Percentiles rank a stretch among this genome's conserved stretches.
Evolutionary conservation across 1,140 invertebrate genomes (phyloP).

Genomic region (Calliopsis andreniformis): DNA sequence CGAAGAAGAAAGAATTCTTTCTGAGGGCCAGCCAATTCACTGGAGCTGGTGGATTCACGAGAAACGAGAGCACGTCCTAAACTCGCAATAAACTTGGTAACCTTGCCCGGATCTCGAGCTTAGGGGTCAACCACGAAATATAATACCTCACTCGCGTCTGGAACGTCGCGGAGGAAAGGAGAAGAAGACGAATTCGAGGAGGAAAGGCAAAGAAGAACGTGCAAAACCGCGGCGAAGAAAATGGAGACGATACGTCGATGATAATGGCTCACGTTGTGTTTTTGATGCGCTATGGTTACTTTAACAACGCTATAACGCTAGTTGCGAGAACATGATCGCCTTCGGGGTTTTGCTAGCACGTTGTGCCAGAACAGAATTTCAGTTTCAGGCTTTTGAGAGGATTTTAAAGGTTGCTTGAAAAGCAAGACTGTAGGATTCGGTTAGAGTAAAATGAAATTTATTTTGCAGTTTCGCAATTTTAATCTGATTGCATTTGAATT

Average conservation of each 20-base stretch:
- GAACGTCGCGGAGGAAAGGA: constrained; percentile 28
- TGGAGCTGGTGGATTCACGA: constrained; percentile 31
- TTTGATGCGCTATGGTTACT: constrained; percentile 65
- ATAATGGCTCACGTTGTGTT: constrained; percentile 57
- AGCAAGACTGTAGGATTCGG: too few species aligned
- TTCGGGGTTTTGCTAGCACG: constrained; percentile 69
- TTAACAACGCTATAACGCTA: constrained; percentile 69
- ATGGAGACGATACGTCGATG: constrained; percentile 39
- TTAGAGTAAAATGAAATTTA: too few species aligned
- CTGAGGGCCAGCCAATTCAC: constrained; percentile 29
- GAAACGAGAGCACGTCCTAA: constrained; percentile 68
- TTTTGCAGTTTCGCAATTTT: too few species aligned
- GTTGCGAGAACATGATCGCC: constrained; percentile 40
- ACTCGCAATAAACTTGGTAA: constrained; percentile 70
- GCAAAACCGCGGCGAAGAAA: neutral
- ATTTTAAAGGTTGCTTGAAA: too few species aligned
- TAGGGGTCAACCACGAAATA: constrained; percentile 66
- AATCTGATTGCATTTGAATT: too few species aligned
- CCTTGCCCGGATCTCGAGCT: constrained; percentile 62
- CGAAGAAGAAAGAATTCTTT: constrained; percentile 46
- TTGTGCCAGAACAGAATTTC: too few species aligned
- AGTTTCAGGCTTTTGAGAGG: too few species aligned
- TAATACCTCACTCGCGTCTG: constrained; percentile 48
- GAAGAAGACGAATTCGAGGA: neutral
- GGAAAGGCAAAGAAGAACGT: constrained; percentile 4